Percentiles rank a stretch among this genome's conserved stretches.
phyloP scores from a whole-genome alignment of 1,140 invertebrate species.

The Aporrectodea caliginosa region DNA sequence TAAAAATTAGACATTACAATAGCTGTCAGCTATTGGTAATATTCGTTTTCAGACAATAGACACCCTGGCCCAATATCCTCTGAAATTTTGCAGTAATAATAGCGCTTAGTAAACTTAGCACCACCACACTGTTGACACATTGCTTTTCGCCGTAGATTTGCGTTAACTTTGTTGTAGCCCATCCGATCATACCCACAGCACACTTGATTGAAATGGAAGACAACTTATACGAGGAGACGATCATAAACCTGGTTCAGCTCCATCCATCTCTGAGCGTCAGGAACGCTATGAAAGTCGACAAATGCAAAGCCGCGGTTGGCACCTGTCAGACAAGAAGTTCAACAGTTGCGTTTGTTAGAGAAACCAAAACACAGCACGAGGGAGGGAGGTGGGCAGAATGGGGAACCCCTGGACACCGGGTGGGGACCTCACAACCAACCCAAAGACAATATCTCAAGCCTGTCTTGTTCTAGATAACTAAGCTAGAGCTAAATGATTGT shows the following conservation, averaged over 20 bases:
- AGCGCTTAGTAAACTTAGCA: too few relatives aligned
- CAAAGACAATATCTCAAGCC: not conserved
- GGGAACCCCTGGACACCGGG: not conserved
- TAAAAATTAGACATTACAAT: too few relatives aligned
- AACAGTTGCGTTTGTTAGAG: not conserved
- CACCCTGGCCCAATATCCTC: too few relatives aligned
- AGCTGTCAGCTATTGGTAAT: too few relatives aligned
- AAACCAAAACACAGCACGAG: not conserved
- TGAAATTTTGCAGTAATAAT: too few relatives aligned
- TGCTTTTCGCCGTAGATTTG: too few relatives aligned
- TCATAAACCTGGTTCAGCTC: constrained; percentile 81
- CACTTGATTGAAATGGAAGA: not conserved
- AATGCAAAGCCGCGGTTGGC: constrained; percentile 69
- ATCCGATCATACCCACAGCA: not conserved
- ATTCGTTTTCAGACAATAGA: too few relatives aligned
- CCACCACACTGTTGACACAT: too few relatives aligned
- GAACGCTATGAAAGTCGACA: constrained; percentile 86
- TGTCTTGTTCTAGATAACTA: too few relatives aligned
- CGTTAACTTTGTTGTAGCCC: too few relatives aligned
- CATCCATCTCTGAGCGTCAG: constrained; percentile 86
- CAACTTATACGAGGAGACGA: constrained; percentile 33
- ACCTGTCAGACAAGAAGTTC: constrained; percentile 42
- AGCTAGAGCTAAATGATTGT: not conserved
- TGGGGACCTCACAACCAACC: not conserved
- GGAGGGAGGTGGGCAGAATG: not conserved